Evolutionary conservation across 2,797 vertebrate genomes (phyloP).

Genomic region (Microctenopoma stevenorrisi): DNA sequence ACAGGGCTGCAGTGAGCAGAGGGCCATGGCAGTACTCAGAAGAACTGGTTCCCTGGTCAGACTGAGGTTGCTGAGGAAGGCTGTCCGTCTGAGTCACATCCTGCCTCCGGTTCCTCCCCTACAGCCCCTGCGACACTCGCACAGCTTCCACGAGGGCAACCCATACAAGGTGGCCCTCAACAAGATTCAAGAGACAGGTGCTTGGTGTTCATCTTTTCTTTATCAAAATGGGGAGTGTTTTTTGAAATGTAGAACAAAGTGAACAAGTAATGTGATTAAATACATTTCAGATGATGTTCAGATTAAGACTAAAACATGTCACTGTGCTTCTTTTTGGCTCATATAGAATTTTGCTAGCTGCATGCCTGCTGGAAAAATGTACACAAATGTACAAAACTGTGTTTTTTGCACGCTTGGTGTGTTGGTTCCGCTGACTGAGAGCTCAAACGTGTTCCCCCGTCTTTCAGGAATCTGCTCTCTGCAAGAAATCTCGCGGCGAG

Average conservation of each 20-base stretch:
- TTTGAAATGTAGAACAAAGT: too few species aligned
- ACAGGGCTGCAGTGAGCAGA: conserved; percentile 93
- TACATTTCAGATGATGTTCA: not conserved
- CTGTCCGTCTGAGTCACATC: conserved; percentile 76
- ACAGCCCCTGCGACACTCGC: conserved; percentile 68
- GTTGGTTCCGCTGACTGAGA: conserved; percentile 8
- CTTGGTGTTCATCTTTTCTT: conserved; percentile 15
- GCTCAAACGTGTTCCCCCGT: conserved; percentile 28
- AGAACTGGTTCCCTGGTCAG: conserved; percentile 88
- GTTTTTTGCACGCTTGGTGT: conserved; percentile 7
- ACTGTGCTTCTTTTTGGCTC: not conserved
- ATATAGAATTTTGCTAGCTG: conserved; percentile 2
- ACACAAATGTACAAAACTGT: not conserved
- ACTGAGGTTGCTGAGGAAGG: conserved; percentile 86
- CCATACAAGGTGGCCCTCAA: conserved; percentile 68
- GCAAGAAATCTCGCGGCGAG: conserved; percentile 76
- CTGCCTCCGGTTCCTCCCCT: conserved; percentile 64
- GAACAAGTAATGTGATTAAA: conserved; percentile 3
- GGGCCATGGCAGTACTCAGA: conserved; percentile 89
- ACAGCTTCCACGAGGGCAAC: conserved; percentile 70
- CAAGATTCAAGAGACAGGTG: conserved; percentile 79
- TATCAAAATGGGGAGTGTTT: not conserved
- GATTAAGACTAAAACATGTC: not conserved
- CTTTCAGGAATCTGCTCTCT: conserved; percentile 74
- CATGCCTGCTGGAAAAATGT: conserved; percentile 2